These are phyloP conservation scores for Momotus momota DNA, from an alignment of 2,797 vertebrate genomes.

Conservation along the genomic window DNA sequence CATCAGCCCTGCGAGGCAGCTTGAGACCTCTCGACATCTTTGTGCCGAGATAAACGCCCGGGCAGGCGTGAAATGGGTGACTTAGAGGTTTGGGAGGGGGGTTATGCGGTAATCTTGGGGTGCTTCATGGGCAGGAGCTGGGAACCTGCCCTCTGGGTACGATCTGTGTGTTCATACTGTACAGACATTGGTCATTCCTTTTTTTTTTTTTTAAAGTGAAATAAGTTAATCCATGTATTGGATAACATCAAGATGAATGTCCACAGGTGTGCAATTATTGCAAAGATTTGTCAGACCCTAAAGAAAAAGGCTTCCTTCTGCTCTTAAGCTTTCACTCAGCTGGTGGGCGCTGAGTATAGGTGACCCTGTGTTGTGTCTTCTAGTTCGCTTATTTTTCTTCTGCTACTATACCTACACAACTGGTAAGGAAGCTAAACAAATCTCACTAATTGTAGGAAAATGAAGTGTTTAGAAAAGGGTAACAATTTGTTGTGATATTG, in stretches of 20 bases:
- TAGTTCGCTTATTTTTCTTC: neutral
- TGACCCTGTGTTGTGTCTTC: neutral
- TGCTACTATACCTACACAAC: neutral
- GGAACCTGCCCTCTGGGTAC: neutral
- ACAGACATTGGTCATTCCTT: fast-evolving
- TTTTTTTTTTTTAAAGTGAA: neutral
- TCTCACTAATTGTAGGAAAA: neutral
- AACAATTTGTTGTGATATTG: neutral
- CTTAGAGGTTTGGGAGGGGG: fast-evolving
- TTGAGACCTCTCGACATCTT: fast-evolving
- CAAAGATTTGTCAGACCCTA: neutral
- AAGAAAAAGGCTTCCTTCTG: neutral
- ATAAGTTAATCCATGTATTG: fast-evolving
- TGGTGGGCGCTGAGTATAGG: neutral
- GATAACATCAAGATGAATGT: fast-evolving
- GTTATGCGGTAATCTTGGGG: fast-evolving
- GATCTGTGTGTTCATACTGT: fast-evolving
- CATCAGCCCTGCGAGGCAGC: fast-evolving
- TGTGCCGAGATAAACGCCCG: fast-evolving
- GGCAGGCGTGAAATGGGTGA: neutral
- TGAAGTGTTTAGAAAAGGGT: neutral
- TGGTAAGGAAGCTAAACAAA: neutral
- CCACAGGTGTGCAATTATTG: neutral
- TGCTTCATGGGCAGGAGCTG: neutral
- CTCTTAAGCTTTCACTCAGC: neutral